Evolutionary conservation across 2,113 vertebrate genomes (phyloP).

Genomic region (Tinamus guttatus): DNA sequence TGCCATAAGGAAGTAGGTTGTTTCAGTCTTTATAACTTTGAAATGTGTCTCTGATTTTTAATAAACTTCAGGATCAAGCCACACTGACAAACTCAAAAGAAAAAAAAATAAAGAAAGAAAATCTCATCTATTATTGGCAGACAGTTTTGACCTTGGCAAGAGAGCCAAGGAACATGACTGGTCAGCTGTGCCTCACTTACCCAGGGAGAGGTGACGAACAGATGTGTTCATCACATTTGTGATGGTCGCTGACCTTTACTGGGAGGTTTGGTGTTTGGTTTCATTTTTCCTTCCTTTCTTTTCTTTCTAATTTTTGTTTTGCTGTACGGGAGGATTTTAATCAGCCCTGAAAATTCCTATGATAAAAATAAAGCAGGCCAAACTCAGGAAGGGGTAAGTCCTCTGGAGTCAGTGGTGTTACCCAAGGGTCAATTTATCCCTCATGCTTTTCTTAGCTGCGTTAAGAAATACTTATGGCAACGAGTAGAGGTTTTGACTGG

Average conservation of each 20-base stretch:
- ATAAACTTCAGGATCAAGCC: neutral
- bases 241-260: neutral
- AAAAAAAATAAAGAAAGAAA: neutral
- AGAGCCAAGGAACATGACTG: neutral
- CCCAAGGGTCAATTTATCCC: neutral
- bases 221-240: neutral
- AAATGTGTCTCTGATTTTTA: neutral
- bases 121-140: neutral
- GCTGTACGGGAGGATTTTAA: neutral
- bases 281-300: too few species aligned
- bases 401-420: neutral
- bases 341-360: neutral
- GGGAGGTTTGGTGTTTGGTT: neutral
- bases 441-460: neutral
- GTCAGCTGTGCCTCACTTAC: neutral
- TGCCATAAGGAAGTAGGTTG: neutral
- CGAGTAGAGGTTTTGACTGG: slow-evolving; percentile 7
- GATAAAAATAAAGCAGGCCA: neutral
- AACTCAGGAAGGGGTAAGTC: neutral
- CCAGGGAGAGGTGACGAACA: neutral
- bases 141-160: neutral
- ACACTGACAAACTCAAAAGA: neutral
- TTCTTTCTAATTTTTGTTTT: neutral
- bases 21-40: neutral
- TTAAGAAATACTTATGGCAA: neutral